A percentile compares a stretch with the other conserved stretches of the same genome.
These are phyloP conservation scores for Platysteira castanea DNA, from an alignment of 2,113 vertebrate genomes.

Conservation along the genomic window DNA sequence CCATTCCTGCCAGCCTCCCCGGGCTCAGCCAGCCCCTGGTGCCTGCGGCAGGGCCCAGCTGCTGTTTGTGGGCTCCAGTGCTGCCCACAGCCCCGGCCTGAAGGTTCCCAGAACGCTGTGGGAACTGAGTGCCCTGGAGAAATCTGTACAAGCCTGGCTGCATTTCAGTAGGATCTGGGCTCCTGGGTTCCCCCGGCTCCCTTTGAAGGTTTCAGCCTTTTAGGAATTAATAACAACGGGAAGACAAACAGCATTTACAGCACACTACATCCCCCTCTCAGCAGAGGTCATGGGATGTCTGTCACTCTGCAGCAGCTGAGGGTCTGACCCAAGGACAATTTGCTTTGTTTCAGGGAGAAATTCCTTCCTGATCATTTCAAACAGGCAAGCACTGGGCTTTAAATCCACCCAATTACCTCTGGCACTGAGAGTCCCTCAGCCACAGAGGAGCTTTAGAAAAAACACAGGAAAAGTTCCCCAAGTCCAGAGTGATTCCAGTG, in stretches of 20 bases:
- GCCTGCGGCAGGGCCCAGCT: neutral
- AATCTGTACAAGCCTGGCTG: neutral
- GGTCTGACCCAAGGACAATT: neutral
- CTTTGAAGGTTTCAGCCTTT: neutral
- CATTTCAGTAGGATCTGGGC: neutral
- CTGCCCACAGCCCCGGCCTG: neutral
- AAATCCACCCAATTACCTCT: neutral
- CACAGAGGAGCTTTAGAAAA: neutral
- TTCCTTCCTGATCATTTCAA: neutral
- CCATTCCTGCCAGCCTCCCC: rapidly evolving
- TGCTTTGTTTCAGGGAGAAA: neutral
- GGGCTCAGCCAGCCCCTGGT: neutral
- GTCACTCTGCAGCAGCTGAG: neutral
- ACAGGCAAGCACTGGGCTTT: neutral
- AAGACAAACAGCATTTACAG: neutral
- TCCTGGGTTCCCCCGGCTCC: neutral
- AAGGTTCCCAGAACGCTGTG: neutral
- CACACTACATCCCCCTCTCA: neutral
- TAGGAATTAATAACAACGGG: neutral
- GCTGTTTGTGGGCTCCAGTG: neutral
- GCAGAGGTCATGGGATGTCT: neutral
- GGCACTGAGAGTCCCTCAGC: neutral
- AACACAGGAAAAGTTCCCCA: neutral
- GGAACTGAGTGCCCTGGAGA: neutral
- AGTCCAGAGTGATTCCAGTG: neutral